A percentile compares a stretch with the other conserved stretches of the same genome.
Conservation (phyloP, 2,113 vertebrate species). For the Cyanistes caeruleus region DNA sequence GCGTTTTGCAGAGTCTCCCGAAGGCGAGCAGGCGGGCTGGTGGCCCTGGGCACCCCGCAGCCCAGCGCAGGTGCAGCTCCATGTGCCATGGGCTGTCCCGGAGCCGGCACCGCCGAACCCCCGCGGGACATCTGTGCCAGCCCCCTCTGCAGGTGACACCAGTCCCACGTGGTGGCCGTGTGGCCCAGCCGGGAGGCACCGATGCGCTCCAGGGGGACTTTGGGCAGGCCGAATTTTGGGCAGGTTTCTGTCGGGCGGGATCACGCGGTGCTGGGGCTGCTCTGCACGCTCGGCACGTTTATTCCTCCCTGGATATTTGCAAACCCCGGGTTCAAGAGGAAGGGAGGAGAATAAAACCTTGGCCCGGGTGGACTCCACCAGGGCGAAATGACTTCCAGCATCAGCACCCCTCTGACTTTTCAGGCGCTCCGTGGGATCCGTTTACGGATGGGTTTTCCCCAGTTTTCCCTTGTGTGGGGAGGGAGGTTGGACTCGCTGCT, state of each 20-base stretch:
- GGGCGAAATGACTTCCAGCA: background rate
- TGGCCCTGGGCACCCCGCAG: background rate
- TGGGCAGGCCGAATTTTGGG: background rate
- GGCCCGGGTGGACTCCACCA: background rate
- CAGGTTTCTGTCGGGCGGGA: background rate
- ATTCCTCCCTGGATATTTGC: background rate
- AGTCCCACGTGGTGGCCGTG: background rate
- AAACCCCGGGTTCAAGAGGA: background rate
- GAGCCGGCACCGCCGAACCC: background rate
- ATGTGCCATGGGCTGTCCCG: too few species aligned
- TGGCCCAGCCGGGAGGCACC: too few species aligned
- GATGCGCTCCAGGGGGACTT: background rate
- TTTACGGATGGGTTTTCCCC: background rate
- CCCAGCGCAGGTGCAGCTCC: too few species aligned
- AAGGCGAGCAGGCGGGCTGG: background rate
- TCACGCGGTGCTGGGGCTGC: rapidly evolving
- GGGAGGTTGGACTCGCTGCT: rapidly evolving
- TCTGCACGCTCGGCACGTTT: rapidly evolving
- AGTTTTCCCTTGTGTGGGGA: rapidly evolving
- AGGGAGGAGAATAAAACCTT: background rate
- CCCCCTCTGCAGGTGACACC: too few species aligned
- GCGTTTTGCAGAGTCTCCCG: background rate
- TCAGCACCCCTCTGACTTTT: background rate
- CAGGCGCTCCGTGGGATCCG: rapidly evolving
- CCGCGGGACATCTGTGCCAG: background rate